Evolutionary conservation across 2,797 vertebrate genomes (phyloP), one percentile per base, ranked within the genome.

Genomic region (Channallabes apus): DNA sequence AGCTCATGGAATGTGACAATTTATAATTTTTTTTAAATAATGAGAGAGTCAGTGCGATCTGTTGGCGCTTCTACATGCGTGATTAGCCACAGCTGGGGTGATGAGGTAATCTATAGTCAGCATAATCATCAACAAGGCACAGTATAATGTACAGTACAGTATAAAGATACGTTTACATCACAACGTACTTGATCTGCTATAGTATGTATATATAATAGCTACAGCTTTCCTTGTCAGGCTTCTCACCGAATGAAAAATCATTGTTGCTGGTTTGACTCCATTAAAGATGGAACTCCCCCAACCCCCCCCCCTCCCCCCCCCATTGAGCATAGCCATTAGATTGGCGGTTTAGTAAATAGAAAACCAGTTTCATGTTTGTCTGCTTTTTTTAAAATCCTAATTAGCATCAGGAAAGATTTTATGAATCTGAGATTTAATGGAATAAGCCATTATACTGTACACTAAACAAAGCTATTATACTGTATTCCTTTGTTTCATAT

Each of bases 61-160:
- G 78, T 61, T 54, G 80, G 82, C 46, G 46, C 83, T 71, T 58
- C 69, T 69, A 54, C 20, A 14, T n/a, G 14, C 2, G 22, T 61
- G 82, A 84, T 83, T 86, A 82, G 77, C 84, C 85, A 65, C 24
- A 76, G 83, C 84, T 62, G 83, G 69, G 78, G 82, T 77, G 81
- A 86, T 56, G 69, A 88, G 81, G 68, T 65, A 41, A 69, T 85
- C 62, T 54, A 69, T 76, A 81, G 46, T 17, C 76, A 83, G 65
- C 73, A 77, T 24, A 76, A 80, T 41, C 58, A 24, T 83, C 75
- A 85, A 41, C 54, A 68, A 75, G 80, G 69, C 84, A 27, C 54
- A 76, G 68, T 58, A 83, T 77, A 58, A 75, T 80, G 77, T 86
- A 27, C 38, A 76, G 68, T 65, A 83, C 71, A n/a, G n/a, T n/a